Evolutionary conservation across 35 echinoderm and acorn worm species (phyloP).

Genomic region (Eucidaris tribuloides): DNA sequence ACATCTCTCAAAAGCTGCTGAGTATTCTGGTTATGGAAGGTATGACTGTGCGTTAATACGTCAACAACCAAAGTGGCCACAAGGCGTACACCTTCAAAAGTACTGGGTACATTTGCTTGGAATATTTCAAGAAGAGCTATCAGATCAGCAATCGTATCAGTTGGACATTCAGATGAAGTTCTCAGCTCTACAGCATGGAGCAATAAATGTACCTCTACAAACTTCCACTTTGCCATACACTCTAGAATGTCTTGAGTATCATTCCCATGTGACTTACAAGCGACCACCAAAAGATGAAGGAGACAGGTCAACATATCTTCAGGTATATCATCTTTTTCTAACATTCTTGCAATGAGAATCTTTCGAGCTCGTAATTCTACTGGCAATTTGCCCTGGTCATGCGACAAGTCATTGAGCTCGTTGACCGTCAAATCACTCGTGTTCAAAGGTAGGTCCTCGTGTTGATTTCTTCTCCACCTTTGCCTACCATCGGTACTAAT

Average conservation of each 20-base stretch:
- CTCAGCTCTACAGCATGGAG: constrained; percentile 27
- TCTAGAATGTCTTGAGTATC: background rate
- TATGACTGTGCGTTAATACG: background rate
- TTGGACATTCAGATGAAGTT: constrained; percentile 1
- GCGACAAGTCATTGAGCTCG: background rate
- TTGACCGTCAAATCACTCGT: background rate
- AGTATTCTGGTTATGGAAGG: background rate
- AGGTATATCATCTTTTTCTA: constrained; percentile 65
- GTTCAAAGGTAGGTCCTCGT: background rate
- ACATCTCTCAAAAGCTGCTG: background rate
- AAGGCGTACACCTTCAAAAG: background rate
- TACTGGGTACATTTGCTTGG: background rate
- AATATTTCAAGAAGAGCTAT: background rate
- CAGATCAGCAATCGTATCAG: background rate
- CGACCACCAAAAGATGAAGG: constrained; percentile 14
- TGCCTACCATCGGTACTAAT: background rate
- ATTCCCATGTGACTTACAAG: constrained; percentile 42
- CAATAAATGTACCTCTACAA: constrained; percentile 35
- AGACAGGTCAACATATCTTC: constrained; percentile 62
- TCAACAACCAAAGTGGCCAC: background rate
- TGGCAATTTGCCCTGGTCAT: background rate
- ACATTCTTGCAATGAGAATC: constrained; percentile 26
- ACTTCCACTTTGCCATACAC: constrained; percentile 25
- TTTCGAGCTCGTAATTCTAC: background rate
- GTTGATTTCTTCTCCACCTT: background rate